Evolutionary conservation across 2,888 invertebrate species (phyloP), one percentile per base, ranked within the genome.

Genomic region (Hyposoter dolosus): DNA sequence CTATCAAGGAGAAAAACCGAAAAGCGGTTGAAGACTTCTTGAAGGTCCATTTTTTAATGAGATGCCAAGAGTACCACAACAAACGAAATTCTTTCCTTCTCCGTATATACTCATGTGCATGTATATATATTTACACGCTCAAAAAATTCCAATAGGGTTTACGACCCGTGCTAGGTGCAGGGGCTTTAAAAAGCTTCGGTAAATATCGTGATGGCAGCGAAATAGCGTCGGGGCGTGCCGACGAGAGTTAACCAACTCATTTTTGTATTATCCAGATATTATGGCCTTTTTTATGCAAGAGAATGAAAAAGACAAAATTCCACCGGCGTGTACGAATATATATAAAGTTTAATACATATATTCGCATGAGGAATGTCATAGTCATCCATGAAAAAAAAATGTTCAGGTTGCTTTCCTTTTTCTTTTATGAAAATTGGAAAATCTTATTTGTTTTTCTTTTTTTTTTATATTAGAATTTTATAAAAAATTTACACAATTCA

Each of bases 201-300:
- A 92, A 93, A 93, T 92, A 93, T 93, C 91, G 90, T 93, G 91
- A 93, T 92, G 91, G 91, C 88, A 85, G 88, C 76, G 87, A 90
- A 91, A 93, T 92, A 93, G 91, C 90, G 92, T 89, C 90, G 91
- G 91, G 85, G 90, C 93, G 93, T 93, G 93, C 90, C 93, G 87
- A 84, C 82, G 93, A 93, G 92, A 93, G 92, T 93, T 93, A 93
- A 93, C 92, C 91, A 90, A 91, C 93, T 93, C 92, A 93, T 93
- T 93, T 93, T 92, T 90, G 88, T 83, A 87, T 86, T 88, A 71
- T 68, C 81, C 78, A n/a, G 35, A 53, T 63, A 77, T 76, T 65
- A 66, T 66, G 43, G 71, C 69, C 68, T 63, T 60, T 75, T 60
- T 45, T 40, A 53, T 65, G 68, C 43, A 40, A 50, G 35, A 74